Base-by-base conservation (phyloP, 1,140 invertebrate species). In the Latrodectus geometricus region DNA sequence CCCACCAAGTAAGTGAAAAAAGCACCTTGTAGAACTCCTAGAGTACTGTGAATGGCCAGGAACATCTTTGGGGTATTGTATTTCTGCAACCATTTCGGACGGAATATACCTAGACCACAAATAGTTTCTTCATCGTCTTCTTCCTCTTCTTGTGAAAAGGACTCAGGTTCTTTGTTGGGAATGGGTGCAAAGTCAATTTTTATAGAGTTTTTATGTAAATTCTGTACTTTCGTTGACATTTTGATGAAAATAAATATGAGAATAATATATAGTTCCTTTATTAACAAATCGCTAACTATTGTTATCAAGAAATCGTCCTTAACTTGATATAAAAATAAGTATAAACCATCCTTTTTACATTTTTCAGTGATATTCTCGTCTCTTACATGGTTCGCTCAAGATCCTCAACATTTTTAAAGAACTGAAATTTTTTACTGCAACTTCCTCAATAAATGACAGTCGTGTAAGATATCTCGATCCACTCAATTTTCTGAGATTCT, bases 11-110 rank as follows among this genome's bases (percentile, higher is more conserved):
- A 96, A 3, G 94, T 93, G 89, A 94, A 95, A 86, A 94, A 93
- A 81, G 95, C 95, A n/a, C 94, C 94, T 89, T 95, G 95, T 73
- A 95, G 93, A 88, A 95, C 94, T 12, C 94, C 95, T 2, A 95
- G 91, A 11, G 95, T 90, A 68, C 95, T 95, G 88, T 95, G 96
- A 0, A 95, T 91, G 72, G 95, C 90, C 3, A 96, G 93, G 88
- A 95, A 96, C 0, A 93, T 93, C 81, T 95, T 95, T 90, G 95
- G 95, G 88, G 95, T 95, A 23, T 95, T 95, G 77, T 95, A 95
- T 88, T 91, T 92, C 90, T 94, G 93, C 61, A 95, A 89, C 92
- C 93, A 95, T 8, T 5, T 17, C 0, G 87, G 72, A 48, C 72
- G 35, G 20, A 76, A 88, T 4, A 35, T 15, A 8, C 87, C 87